Evolutionary conservation across 2,888 invertebrate species (phyloP), one percentile per base, ranked within the genome.

Genomic region (Noctua comes): DNA sequence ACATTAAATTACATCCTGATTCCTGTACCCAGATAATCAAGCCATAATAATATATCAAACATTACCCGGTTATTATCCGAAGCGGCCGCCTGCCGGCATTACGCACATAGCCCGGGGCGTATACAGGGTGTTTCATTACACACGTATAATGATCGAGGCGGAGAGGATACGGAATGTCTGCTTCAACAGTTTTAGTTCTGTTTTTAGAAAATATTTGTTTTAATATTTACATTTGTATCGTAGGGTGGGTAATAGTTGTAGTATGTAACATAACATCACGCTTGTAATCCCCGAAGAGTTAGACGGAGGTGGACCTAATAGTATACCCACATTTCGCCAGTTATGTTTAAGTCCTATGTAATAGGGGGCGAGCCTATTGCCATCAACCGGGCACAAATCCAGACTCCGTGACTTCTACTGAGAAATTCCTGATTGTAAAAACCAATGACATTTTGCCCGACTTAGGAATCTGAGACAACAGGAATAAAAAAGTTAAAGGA

Each of bases 61-160:
- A 72, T 83, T 79, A 83, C 71, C 71, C 83, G 76, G 72, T 68
- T 74, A 68, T 80, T 83, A 86, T 75, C 76, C 51, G 69, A 43
- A 79, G 54, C 64, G 66, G 6, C 79, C 72, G 66, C 24, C 85
- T 51, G 51, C 54, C 72, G 62, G 79, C 51, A 66, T 75, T 74
- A 79, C 74, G 80, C 66, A 69, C 65, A 62, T 48, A 46, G 86
- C 83, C 76, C 43, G 68, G 24, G 84, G 83, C 79, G 64, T 18
- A 62, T 43, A 71, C 70, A 73, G 71, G 73, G 65, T 86, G 84
- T 85, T 86, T 73, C 86, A 79, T 86, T 79, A 83, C 87, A 86
- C 80, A 72, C 74, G 80, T 66, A 66, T 80, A 84, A 86, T 84
- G 84, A 80, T 80, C 77, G n/a, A 72, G 76, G 69, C 70, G 51